Evolutionary conservation across 2,888 invertebrate genomes (phyloP), one percentile per base, ranked within the genome.

Genomic region (Catocala fraxini): DNA sequence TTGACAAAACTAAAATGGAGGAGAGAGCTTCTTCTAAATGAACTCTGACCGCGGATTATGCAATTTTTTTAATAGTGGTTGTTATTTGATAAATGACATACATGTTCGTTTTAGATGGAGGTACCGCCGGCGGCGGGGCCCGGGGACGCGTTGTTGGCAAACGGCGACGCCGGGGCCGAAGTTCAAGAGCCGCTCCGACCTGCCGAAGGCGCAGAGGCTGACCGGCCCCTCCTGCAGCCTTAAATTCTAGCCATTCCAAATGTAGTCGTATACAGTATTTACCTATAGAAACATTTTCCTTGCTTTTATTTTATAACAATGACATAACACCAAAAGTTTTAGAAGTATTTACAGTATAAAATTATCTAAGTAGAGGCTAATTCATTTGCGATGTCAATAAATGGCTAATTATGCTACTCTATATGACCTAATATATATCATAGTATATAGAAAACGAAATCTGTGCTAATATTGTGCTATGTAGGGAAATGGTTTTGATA

Each of bases 131-230:
- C 64, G 13, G 63, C 70, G 41, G 84, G 75, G 43, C 72, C 69
- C 4, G 64, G 75, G 9, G 86, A 84, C 51, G 77, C 83, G 1
- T 70, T 88, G 41, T 71, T 87, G n/a, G 81, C 82, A 6, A 87
- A 88, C 68, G 84, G 79, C 9, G 69, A 61, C 35, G 68, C 79
- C 25, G 56, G 73, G 4, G 67, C 71, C 5, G 51, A 42, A 42
- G 42, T 35, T 25, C 13, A 35, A 1, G 65, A 65, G 49, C 57
- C 65, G 43, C 59, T 43, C 51, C 70, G 72, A 13, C 63, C 73
- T 0, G 73, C 66, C 15, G 59, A 63, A 51, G 58, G 56, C 46
- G 65, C 52, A 51, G 73, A 73, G 15, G 72, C 75, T 0, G 75
- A 73, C 41, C 70, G 59, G 4, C 84, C 83, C 0, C 71, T 85